These are phyloP conservation scores for Natrix natrix DNA, from an alignment of 2,797 vertebrate genomes.

Conservation along the genomic window DNA sequence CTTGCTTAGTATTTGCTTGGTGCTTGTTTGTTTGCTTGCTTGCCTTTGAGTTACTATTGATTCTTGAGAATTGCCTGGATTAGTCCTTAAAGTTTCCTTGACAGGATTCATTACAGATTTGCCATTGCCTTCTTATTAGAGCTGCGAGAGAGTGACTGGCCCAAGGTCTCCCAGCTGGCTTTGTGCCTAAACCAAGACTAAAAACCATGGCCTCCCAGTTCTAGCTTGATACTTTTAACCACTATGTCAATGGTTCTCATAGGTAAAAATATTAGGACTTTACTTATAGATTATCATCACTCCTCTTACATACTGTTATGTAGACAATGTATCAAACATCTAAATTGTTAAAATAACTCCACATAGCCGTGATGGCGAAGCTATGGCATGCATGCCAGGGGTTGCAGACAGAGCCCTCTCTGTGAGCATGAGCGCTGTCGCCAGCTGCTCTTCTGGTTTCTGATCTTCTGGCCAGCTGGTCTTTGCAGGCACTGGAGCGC, in stretches of 20 bases:
- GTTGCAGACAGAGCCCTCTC: too few species aligned
- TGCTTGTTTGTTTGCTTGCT: background rate
- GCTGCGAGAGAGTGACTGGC: background rate
- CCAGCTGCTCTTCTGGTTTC: too few species aligned
- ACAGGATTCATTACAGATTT: background rate
- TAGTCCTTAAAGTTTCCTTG: background rate
- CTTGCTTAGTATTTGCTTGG: background rate
- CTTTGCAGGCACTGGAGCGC: too few species aligned
- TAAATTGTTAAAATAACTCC: slow-evolving; percentile 8
- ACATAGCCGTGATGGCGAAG: background rate
- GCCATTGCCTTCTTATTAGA: background rate
- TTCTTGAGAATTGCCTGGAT: background rate
- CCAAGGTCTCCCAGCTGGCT: background rate
- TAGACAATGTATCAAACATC: background rate
- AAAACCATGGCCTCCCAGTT: background rate
- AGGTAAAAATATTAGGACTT: background rate
- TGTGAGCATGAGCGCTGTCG: too few species aligned
- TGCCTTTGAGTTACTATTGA: background rate
- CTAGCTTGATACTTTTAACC: background rate
- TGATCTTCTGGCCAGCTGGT: too few species aligned
- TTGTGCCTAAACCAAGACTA: background rate
- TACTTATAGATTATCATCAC: background rate
- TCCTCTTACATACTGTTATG: background rate
- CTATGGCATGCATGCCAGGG: too few species aligned
- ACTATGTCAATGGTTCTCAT: background rate